A percentile compares a stretch with the other conserved stretches of the same genome.
These are phyloP conservation scores for Rhyacichthys aspro DNA, from an alignment of 2,797 vertebrate species.

Conservation along the genomic window DNA sequence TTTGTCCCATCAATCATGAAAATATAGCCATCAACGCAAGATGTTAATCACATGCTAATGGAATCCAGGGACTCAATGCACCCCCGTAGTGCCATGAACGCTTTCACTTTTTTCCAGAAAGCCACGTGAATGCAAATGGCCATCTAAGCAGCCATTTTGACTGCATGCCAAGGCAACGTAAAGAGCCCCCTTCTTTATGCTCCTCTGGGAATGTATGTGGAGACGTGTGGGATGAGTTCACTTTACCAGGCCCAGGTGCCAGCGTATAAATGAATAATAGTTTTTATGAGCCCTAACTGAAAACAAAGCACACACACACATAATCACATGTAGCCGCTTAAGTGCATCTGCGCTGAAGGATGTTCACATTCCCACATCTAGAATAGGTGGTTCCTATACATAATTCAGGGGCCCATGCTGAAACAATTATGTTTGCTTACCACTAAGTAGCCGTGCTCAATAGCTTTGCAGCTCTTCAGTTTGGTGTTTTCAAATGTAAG, in stretches of 20 bases:
- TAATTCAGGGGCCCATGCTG: constrained; percentile 77
- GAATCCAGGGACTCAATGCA: constrained; percentile 67
- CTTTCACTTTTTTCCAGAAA: constrained; percentile 69
- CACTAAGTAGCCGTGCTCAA: constrained; percentile 69
- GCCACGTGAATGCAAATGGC: constrained; percentile 78
- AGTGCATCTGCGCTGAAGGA: constrained; percentile 77
- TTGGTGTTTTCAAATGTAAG: constrained; percentile 70
- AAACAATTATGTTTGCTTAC: constrained; percentile 79
- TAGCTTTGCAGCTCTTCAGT: constrained; percentile 63
- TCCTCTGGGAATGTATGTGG: constrained; percentile 76
- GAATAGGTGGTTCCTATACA: constrained; percentile 76
- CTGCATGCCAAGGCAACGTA: constrained; percentile 78
- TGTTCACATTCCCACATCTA: constrained; percentile 78
- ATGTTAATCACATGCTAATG: constrained; percentile 81
- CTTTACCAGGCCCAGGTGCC: constrained; percentile 79
- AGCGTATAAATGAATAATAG: constrained; percentile 80
- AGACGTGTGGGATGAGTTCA: constrained; percentile 79
- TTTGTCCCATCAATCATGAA: constrained; percentile 79
- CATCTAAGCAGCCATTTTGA: constrained; percentile 76
- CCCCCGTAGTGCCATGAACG: constrained; percentile 68
- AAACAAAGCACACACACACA: constrained; percentile 63
- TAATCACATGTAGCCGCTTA: constrained; percentile 64
- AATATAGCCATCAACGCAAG: constrained; percentile 78
- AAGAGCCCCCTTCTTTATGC: constrained; percentile 79
- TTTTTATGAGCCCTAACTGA: constrained; percentile 69